Evolutionary conservation across 2,888 invertebrate species (phyloP).

Genomic region (Thyatira batis): DNA sequence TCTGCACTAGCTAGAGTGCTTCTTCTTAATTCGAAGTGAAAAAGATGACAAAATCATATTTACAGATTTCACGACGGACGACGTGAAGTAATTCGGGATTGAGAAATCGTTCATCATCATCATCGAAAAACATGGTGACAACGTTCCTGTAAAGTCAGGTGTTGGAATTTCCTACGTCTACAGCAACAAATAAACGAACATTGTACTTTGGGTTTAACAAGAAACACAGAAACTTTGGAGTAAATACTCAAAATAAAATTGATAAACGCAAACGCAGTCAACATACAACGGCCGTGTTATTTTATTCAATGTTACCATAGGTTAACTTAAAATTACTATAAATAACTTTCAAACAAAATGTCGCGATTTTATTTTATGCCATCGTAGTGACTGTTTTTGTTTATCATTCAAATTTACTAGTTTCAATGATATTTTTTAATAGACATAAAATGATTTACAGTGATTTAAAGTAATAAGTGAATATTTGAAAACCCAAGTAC

Average conservation of each 20-base stretch:
- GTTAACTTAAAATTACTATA: not conserved
- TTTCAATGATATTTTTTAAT: not conserved
- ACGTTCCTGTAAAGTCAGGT: conserved; percentile 28
- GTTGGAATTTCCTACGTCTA: conserved; percentile 27
- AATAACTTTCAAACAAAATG: not conserved
- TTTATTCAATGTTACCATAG: conserved; percentile 41
- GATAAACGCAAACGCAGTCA: conserved; percentile 63
- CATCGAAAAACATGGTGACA: conserved; percentile 66
- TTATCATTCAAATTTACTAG: not conserved
- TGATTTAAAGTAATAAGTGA: not conserved
- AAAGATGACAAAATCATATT: conserved; percentile 26
- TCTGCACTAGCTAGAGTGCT: not conserved
- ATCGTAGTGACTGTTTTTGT: too few relatives aligned
- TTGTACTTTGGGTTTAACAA: conserved; percentile 39
- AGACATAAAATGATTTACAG: not conserved
- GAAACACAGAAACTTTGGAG: conserved; percentile 62
- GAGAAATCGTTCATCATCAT: conserved; percentile 57
- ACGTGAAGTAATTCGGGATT: conserved; percentile 64
- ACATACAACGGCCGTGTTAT: conserved; percentile 67
- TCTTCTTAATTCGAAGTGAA: not conserved
- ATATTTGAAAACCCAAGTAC: too few relatives aligned
- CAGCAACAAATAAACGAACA: conserved; percentile 41
- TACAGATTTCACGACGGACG: conserved; percentile 66
- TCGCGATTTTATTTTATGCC: too few relatives aligned
- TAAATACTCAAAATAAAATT: conserved; percentile 65